Evolutionary conservation across 1,140 invertebrate genomes (phyloP).

Genomic region (Bombus sylvicola): DNA sequence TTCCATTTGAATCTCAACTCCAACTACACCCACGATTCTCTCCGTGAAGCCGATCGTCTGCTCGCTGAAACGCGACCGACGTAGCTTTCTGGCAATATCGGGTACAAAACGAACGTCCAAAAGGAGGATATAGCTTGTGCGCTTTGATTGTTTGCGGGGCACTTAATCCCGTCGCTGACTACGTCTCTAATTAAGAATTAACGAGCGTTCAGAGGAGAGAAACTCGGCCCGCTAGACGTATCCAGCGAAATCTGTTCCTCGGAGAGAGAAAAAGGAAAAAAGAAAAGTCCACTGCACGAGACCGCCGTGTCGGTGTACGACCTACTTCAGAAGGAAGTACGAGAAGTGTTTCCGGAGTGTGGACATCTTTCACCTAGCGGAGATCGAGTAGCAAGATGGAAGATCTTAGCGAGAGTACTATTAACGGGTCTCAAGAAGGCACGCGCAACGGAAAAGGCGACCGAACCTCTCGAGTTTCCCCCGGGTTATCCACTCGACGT

Average conservation of each 20-base stretch:
- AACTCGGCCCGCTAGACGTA: slow-evolving; percentile 10
- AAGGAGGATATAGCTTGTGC: not conserved
- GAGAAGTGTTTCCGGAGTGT: slow-evolving; percentile 51
- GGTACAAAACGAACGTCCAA: not conserved
- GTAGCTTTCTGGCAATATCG: too few species aligned
- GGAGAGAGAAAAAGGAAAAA: not conserved
- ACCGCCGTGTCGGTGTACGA: slow-evolving; percentile 17
- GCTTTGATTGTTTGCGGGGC: not conserved
- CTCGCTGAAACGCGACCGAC: too few species aligned
- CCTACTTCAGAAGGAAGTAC: slow-evolving; percentile 47
- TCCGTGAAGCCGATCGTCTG: not conserved
- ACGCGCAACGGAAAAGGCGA: slow-evolving; percentile 55
- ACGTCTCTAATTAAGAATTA: slow-evolving; percentile 36
- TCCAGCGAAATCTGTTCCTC: not conserved
- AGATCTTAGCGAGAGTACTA: slow-evolving; percentile 62
- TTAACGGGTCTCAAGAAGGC: slow-evolving; percentile 49
- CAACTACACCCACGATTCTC: not conserved
- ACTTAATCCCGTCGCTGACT: not conserved
- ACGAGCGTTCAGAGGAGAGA: slow-evolving; percentile 12
- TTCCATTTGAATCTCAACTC: not conserved
- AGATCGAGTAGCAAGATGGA: slow-evolving; percentile 56
- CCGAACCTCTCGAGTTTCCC: slow-evolving; percentile 55
- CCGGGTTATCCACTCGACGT: slow-evolving; percentile 59
- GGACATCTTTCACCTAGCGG: slow-evolving; percentile 41
- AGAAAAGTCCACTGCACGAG: not conserved